Evolutionary conservation across 2,888 invertebrate genomes (phyloP).

Genomic region (Temnothorax unifasciatus): DNA sequence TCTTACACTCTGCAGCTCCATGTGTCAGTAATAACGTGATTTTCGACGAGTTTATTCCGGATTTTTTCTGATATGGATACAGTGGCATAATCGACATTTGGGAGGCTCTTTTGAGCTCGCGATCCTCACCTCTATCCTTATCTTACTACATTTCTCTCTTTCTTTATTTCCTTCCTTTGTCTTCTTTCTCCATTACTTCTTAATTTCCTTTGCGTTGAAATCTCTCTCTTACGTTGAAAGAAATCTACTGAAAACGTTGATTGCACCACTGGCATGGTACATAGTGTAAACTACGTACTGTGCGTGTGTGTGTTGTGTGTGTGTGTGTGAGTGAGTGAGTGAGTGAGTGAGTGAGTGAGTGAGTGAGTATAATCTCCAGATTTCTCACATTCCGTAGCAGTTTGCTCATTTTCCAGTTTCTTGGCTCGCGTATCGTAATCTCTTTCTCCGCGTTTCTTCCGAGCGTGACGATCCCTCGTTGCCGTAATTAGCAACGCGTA

Average conservation of each 20-base stretch:
- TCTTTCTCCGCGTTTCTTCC: conserved; percentile 40
- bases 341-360: no score
- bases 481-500: conserved; percentile 7
- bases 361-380: conserved; percentile 40
- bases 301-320: neutral
- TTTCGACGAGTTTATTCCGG: neutral
- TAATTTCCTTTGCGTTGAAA: neutral
- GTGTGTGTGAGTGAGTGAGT: no score
- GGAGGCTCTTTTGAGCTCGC: neutral
- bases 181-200: no score
- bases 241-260: conserved; percentile 2
- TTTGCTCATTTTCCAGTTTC: conserved; percentile 33
- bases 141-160: no score
- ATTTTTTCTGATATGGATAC: conserved; percentile 27
- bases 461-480: conserved; percentile 11
- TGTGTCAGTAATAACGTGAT: neutral
- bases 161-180: no score
- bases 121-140: no score
- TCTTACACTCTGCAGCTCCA: neutral
- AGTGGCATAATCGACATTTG: conserved; percentile 13
- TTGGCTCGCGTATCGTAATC: conserved; percentile 21
- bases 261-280: conserved; percentile 29
- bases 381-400: conserved; percentile 68
- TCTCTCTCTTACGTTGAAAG: no score
- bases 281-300: conserved; percentile 55